These are phyloP conservation scores for Orius laevigatus DNA, from an alignment of 1,140 invertebrate genomes.

Conservation along the genomic window DNA sequence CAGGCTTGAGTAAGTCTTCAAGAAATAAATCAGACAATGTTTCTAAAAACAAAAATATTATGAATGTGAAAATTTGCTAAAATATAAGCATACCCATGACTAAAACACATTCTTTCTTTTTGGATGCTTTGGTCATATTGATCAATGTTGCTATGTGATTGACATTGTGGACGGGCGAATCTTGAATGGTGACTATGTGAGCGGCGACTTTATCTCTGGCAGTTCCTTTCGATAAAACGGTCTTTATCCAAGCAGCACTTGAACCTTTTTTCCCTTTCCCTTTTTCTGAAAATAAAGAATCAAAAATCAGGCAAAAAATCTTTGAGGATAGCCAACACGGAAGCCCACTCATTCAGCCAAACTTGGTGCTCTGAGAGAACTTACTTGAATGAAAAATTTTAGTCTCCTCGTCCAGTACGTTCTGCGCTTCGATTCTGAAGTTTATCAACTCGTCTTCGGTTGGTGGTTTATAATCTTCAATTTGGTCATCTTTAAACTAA, in stretches of 20 bases:
- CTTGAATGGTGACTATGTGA: slow-evolving; percentile 62
- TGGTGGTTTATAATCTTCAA: not conserved
- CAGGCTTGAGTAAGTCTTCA: slow-evolving; percentile 52
- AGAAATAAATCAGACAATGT: slow-evolving; percentile 63
- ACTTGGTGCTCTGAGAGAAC: no score
- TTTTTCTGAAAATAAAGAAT: slow-evolving; percentile 10
- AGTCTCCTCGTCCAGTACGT: slow-evolving; percentile 8
- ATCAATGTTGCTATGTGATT: slow-evolving; percentile 51
- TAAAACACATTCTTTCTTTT: slow-evolving; percentile 55
- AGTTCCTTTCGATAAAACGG: slow-evolving; percentile 62
- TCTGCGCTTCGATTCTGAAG: slow-evolving; percentile 10
- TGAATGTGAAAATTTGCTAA: not conserved
- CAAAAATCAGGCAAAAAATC: no score
- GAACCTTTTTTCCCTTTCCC: slow-evolving; percentile 9
- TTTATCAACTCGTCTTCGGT: slow-evolving; percentile 2
- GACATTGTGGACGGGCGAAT: slow-evolving; percentile 68
- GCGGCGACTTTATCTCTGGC: slow-evolving; percentile 75
- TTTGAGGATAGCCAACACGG: no score
- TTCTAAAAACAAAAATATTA: slow-evolving; percentile 28
- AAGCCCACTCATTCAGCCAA: no score
- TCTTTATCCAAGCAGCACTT: slow-evolving; percentile 55
- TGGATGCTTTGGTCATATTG: slow-evolving; percentile 62
- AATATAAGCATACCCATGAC: slow-evolving; percentile 34
- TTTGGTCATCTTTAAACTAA: not conserved
- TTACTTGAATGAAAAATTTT: slow-evolving; percentile 9